Evolutionary conservation across 2,113 vertebrate species (phyloP), one percentile per base, ranked within the genome.

Genomic region (Rattus rattus): DNA sequence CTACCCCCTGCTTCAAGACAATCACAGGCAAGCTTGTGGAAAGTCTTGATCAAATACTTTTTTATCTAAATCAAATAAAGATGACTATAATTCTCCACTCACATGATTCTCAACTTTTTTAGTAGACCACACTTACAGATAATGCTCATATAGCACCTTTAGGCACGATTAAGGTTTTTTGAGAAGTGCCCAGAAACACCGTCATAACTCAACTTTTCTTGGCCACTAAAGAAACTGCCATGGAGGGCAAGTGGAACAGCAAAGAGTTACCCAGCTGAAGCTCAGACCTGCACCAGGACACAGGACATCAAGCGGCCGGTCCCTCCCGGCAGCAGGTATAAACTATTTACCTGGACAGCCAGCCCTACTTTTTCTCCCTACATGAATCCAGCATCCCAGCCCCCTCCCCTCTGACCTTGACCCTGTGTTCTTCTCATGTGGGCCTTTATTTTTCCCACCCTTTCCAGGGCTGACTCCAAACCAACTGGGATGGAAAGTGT

Each of bases 121-220:
- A 3, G 63, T n/a, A 14, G 65, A n/a, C 54, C 49, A 83, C 16
- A 39, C 63, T 84, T 47, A 93, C 6, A 88, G 49, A 61, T 70
- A 73, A 92, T n/a, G 70, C 59, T 72, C 73, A 54, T 30, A 79
- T 59, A 92, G 47, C 43, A 92, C 79, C 20, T 36, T 33, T 17
- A 13, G 22, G n/a, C 12, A 94, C 39, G 54, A 47, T 54, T 30
- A 80, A 94, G 47, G 30, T 96, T 96, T 36, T 97, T 95, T 90
- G 36, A 92, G 63, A 90, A 88, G 94, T 36, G 88, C 70, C 52
- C 56, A 85, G 70, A 93, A 88, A 30, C 39, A 90, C 63, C 91
- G 47, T 49, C 73, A 92, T 75, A 93, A 92, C 70, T 65, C 49
- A 61, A 47, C 54, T 73, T 80, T 81, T 84, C 43, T 76, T 17